Base-by-base conservation (phyloP, 2,888 invertebrate genomes). In the Bombyx huttoni region DNA sequence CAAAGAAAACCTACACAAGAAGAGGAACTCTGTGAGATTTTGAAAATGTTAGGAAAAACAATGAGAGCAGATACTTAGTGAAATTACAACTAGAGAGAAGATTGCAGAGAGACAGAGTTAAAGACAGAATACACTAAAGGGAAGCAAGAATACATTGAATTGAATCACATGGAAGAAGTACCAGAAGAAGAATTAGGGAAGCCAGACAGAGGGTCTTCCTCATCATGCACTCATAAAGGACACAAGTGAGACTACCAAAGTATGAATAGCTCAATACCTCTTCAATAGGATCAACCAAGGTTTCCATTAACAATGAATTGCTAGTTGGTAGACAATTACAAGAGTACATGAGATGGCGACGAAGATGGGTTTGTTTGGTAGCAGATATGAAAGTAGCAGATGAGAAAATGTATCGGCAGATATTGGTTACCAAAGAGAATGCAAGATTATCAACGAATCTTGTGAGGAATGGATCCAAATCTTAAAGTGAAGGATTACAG, bases 21-120 rank as follows among this genome's bases (percentile, higher is more conserved):
- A 52, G 62, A 61, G 56, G 45, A 50, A 47, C 9, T 35, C 47
- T 64, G 65, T 51, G 64, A 67, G 59, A 13, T 55, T n/a, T 58
- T 46, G 45, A 55, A 12, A 62, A 60, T 33, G 24, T 52, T 34
- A 52, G 49, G 34, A 55, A 61, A 55, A 54, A 53, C 13, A 8
- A 53, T 8, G 50, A 57, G 12, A 62, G 62, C 48, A 54, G 55
- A 51, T 64, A 63, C 49, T 50, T 63, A 34, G 63, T 63, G 1
- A 59, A 56, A 49, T 33, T 52, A 13, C 60, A 63, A 54, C 40
- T 60, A 50, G 59, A 63, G 54, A 56, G 51, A 52, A 56, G 48
- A 49, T 57, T 65, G 45, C 13, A n/a, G n/a, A n/a, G n/a, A n/a
- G n/a, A n/a, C n/a, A n/a, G n/a, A n/a, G n/a, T n/a, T n/a, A n/a